phyloP scores from a whole-genome alignment of 2,797 vertebrate genomes.

The Astyanax mexicanus region DNA sequence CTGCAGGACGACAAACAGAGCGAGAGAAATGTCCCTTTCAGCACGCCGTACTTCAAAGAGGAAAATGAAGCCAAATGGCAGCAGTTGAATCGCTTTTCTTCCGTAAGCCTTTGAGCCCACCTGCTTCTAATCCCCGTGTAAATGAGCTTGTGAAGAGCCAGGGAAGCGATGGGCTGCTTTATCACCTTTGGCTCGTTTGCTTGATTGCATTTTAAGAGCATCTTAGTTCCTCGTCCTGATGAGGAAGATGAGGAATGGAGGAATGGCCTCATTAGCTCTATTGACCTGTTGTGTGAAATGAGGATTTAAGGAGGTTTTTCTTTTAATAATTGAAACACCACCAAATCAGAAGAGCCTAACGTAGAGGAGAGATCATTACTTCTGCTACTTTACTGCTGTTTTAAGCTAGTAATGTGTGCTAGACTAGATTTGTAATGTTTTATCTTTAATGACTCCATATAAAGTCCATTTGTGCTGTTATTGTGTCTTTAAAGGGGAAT shows the following conservation, averaged over 20 bases:
- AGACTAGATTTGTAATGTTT: not conserved
- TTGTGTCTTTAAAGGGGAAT: no score
- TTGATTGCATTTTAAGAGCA: conserved; percentile 2
- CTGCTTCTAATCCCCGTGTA: not conserved
- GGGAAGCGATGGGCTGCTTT: not conserved
- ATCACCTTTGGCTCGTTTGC: conserved; percentile 1
- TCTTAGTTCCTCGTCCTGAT: not conserved
- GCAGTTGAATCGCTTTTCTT: conserved; percentile 6
- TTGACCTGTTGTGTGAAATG: not conserved
- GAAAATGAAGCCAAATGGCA: conserved; percentile 18
- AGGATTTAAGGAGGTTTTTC: not conserved
- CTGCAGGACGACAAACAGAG: not conserved
- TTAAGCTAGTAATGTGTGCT: not conserved
- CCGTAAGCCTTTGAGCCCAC: not conserved
- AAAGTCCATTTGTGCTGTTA: no score
- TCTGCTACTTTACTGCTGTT: not conserved
- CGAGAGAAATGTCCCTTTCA: conserved; percentile 23
- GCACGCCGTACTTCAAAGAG: not conserved
- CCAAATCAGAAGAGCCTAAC: not conserved
- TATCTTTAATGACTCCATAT: no score
- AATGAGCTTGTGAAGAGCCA: not conserved
- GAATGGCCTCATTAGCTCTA: conserved; percentile 1
- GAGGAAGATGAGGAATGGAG: not conserved
- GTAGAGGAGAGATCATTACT: no score
- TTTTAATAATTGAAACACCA: not conserved